phyloP scores from a whole-genome alignment of 2,797 vertebrate genomes.

The Anniella stebbinsi region DNA sequence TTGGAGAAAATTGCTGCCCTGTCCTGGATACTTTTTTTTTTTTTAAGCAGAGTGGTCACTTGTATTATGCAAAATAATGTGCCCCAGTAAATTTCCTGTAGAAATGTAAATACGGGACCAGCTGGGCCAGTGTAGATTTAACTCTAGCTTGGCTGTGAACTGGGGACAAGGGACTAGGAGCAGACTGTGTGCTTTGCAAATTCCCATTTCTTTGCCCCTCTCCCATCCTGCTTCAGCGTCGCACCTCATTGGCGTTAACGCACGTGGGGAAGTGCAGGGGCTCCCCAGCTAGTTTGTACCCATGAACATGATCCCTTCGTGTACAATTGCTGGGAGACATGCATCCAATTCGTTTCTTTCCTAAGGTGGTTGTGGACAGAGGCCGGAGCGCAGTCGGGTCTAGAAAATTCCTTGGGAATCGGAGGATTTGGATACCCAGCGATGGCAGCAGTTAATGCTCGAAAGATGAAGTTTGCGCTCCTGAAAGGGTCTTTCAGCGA shows the following conservation, averaged over 20 bases:
- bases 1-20: background rate
- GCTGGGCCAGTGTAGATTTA: background rate
- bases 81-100: background rate
- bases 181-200: background rate
- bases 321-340: background rate
- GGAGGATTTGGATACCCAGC: slow-evolving; percentile 97
- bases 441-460: slow-evolving; percentile 94
- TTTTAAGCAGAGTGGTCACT: background rate
- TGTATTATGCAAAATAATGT: background rate
- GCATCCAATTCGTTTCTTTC: background rate
- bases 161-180: background rate
- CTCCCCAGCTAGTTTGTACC: background rate
- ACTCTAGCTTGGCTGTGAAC: background rate
- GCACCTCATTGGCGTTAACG: background rate
- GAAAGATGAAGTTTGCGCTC: slow-evolving; percentile 97
- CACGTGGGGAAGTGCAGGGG: too few relatives aligned
- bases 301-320: background rate
- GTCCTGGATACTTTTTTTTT: background rate
- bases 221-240: background rate
- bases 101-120: background rate
- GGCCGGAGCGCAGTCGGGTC: slow-evolving; percentile 90
- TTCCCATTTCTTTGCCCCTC: background rate
- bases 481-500: slow-evolving; percentile 97
- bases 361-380: slow-evolving; percentile 96
- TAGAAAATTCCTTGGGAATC: slow-evolving; percentile 91